These are phyloP conservation scores for Chrysochloris asiatica DNA, from an alignment of 2,113 vertebrate species.

Conservation along the genomic window DNA sequence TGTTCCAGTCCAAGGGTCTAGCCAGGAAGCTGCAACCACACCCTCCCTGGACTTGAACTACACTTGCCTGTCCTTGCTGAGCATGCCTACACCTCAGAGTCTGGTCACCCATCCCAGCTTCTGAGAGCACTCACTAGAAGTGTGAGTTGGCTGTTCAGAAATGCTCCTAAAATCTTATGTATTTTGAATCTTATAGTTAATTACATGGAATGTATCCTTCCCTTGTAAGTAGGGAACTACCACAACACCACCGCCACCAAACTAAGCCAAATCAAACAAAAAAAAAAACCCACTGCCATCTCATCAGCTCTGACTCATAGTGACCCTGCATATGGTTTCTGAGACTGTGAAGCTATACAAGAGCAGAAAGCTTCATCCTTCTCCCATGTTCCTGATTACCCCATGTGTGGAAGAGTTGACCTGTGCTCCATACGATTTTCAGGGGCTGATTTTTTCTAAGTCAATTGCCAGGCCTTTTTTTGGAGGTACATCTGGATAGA, in stretches of 20 bases:
- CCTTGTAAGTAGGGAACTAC: too few relatives aligned
- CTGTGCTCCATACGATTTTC: background rate
- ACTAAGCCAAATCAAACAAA: too few relatives aligned
- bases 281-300: accelerated
- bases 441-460: background rate
- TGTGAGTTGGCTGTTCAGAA: background rate
- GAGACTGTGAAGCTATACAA: too few relatives aligned
- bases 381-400: too few relatives aligned
- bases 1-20: background rate
- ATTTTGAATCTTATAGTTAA: background rate
- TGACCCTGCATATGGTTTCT: too few relatives aligned
- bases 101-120: background rate
- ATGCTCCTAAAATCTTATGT: background rate
- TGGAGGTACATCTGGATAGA: background rate
- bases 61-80: background rate
- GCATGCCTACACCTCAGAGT: background rate
- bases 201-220: background rate
- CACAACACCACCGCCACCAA: too few relatives aligned
- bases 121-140: background rate
- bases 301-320: background rate
- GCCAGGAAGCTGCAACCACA: background rate
- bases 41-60: background rate
- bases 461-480: background rate
- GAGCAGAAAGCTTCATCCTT: too few relatives aligned
- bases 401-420: background rate